Evolutionary conservation across 2,888 invertebrate species (phyloP).

Genomic region (Periphyllus acericola): DNA sequence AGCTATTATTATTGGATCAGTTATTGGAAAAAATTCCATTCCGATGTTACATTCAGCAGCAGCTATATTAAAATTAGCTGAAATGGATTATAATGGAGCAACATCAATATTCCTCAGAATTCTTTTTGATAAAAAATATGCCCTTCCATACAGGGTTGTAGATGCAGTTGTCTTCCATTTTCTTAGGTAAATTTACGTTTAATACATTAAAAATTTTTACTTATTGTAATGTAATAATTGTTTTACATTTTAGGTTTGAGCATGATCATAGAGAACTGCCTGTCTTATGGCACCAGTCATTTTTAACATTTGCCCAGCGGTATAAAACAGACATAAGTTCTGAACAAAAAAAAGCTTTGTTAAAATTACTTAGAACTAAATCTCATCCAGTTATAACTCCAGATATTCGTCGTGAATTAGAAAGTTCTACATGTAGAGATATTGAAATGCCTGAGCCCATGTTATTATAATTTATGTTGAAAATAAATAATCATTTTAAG

Average conservation of each 20-base stretch:
- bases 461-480: neutral
- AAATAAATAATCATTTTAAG: neutral
- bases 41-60: slow-evolving; percentile 96
- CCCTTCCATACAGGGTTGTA: slow-evolving; percentile 92
- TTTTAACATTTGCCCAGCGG: slow-evolving; percentile 92
- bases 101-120: slow-evolving; percentile 94
- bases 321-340: slow-evolving; percentile 94
- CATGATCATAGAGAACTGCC: slow-evolving; percentile 86
- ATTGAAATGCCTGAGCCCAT: slow-evolving; percentile 69
- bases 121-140: slow-evolving; percentile 97
- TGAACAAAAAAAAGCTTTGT: slow-evolving; percentile 89
- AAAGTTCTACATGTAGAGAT: slow-evolving; percentile 84
- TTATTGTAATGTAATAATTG: slow-evolving; percentile 1
- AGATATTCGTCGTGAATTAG: slow-evolving; percentile 88
- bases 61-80: slow-evolving; percentile 92
- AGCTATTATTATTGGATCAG: slow-evolving; percentile 93
- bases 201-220: slow-evolving; percentile 40
- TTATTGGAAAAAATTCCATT: slow-evolving; percentile 89
- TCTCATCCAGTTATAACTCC: slow-evolving; percentile 78
- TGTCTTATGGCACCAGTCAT: slow-evolving; percentile 96
- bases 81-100: slow-evolving; percentile 97
- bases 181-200: slow-evolving; percentile 74
- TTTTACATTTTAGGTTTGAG: slow-evolving; percentile 76
- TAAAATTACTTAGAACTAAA: slow-evolving; percentile 81
- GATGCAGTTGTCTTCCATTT: slow-evolving; percentile 96